These are phyloP conservation scores for Apodemus speciosus DNA, from an alignment of 2,113 vertebrate genomes.

Conservation along the genomic window DNA sequence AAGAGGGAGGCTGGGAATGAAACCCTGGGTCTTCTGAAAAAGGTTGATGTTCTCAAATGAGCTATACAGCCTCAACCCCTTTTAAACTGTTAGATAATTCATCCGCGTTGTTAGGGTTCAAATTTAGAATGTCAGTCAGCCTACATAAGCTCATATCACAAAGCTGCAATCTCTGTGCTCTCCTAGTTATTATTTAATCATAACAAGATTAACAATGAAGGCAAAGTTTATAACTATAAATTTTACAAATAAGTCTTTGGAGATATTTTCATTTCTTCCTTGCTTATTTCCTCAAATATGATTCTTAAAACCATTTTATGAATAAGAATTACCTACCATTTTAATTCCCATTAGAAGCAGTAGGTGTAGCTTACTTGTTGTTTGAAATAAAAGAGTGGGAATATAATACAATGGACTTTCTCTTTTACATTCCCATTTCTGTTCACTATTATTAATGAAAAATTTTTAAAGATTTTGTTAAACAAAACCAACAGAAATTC, in stretches of 20 bases:
- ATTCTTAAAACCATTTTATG: constrained; percentile 2
- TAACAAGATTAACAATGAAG: neutral
- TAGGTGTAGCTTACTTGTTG: neutral
- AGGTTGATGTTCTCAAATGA: neutral
- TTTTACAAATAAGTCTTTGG: neutral
- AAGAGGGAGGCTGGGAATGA: neutral
- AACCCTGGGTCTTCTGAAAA: no score
- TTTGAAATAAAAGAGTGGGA: neutral
- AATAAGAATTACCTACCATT: neutral
- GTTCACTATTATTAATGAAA: neutral
- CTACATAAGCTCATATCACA: neutral
- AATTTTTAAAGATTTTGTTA: neutral
- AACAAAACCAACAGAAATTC: neutral
- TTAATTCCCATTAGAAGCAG: neutral
- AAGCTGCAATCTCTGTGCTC: neutral
- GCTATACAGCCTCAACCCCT: neutral
- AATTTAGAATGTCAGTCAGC: neutral
- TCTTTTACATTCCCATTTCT: neutral
- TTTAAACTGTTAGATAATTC: neutral
- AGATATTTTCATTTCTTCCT: neutral
- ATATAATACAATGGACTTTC: neutral
- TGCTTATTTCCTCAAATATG: neutral
- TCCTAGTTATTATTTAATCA: neutral
- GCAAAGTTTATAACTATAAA: neutral
- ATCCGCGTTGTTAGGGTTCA: neutral